Percentiles rank a stretch among this genome's conserved stretches.
Conservation (phyloP, 2,113 vertebrate species). For the Pampusana beccarii region DNA sequence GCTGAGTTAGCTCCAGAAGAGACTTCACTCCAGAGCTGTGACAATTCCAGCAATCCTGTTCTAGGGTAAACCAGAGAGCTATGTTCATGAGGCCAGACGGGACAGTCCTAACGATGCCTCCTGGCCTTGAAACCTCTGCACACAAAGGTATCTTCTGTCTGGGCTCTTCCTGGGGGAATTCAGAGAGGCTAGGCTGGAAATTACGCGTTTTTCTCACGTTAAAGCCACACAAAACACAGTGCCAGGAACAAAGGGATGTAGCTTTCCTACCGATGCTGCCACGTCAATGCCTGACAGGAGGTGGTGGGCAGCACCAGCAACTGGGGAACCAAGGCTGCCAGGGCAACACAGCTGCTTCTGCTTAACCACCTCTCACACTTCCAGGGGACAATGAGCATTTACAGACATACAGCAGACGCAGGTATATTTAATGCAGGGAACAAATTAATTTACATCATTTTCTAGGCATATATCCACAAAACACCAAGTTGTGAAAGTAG, state of each 20-base stretch:
- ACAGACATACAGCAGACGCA: neutral
- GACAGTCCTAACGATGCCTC: accelerated
- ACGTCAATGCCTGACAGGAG: neutral
- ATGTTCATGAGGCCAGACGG: neutral
- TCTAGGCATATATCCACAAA: neutral
- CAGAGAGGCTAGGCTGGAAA: neutral
- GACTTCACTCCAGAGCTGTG: neutral
- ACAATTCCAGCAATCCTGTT: neutral
- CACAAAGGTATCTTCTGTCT: neutral
- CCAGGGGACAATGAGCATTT: neutral
- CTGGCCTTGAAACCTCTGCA: neutral
- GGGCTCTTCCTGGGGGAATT: neutral
- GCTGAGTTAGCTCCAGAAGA: neutral
- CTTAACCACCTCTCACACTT: neutral
- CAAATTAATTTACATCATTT: neutral
- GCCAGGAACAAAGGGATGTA: neutral
- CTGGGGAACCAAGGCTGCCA: neutral
- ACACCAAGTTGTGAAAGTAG: neutral
- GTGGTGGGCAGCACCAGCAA: neutral
- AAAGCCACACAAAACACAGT: neutral
- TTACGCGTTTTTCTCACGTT: neutral
- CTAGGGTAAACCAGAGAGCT: neutral
- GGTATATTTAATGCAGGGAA: neutral
- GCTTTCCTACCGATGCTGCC: neutral
- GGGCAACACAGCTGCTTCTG: neutral